Evolutionary conservation across 2,888 invertebrate species (phyloP).

Genomic region (Blastobasis lacticolella): DNA sequence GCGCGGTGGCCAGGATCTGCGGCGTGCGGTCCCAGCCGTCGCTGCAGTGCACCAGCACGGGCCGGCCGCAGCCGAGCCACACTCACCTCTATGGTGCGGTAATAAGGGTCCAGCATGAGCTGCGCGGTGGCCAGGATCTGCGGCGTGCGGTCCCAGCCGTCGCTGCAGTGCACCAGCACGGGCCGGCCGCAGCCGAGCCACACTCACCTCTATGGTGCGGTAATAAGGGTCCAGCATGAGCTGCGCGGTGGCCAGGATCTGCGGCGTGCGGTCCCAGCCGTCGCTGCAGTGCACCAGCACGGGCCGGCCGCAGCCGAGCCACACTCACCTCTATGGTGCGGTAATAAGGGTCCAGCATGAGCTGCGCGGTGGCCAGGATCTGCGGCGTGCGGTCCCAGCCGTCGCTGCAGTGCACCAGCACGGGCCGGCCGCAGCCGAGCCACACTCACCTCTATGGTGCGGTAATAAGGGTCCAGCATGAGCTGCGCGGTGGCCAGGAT

Average conservation of each 20-base stretch:
- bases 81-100: constrained; percentile 91
- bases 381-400: constrained; percentile 99
- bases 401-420: background rate
- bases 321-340: constrained; percentile 88
- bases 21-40: constrained; percentile 96
- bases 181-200: constrained; percentile 67
- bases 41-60: constrained; percentile 54
- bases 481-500: constrained; percentile 95
- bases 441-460: constrained; percentile 87
- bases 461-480: constrained; percentile 93
- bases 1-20: constrained; percentile 94
- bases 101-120: constrained; percentile 93
- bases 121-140: constrained; percentile 96
- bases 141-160: constrained; percentile 96
- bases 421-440: constrained; percentile 75
- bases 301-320: constrained; percentile 67
- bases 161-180: constrained; percentile 34
- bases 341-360: constrained; percentile 95
- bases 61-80: constrained; percentile 51
- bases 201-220: constrained; percentile 88
- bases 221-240: constrained; percentile 95
- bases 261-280: constrained; percentile 98
- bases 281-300: constrained; percentile 34
- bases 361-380: constrained; percentile 93
- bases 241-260: constrained; percentile 94